A percentile compares a stretch with the other conserved stretches of the same genome.
Conservation (phyloP, 2,113 vertebrate species). For the Vulpes ferrilata region DNA sequence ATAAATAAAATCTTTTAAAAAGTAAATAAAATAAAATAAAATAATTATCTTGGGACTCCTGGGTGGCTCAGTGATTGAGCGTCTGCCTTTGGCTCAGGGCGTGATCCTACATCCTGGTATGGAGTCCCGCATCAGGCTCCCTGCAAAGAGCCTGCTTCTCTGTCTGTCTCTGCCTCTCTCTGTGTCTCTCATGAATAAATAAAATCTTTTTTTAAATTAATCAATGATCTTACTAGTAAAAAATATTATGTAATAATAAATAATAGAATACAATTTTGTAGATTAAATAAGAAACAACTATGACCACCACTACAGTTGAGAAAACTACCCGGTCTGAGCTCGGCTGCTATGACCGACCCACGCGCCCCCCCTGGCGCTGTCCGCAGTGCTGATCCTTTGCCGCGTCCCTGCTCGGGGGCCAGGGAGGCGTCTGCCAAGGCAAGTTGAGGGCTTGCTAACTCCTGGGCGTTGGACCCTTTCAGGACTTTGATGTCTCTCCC, state of each 20-base stretch:
- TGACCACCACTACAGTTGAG: neutral
- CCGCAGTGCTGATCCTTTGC: slow-evolving; percentile 64
- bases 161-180: too few relatives aligned
- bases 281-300: neutral
- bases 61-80: too few relatives aligned
- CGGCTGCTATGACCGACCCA: too few relatives aligned
- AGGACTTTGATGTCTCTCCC: neutral
- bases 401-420: fast-evolving
- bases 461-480: fast-evolving
- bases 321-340: neutral
- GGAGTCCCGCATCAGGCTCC: too few relatives aligned
- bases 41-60: too few relatives aligned
- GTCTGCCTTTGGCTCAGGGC: too few relatives aligned
- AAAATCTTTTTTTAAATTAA: too few relatives aligned
- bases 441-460: fast-evolving
- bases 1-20: too few relatives aligned
- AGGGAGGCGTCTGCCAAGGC: fast-evolving
- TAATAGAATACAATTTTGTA: neutral
- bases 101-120: too few relatives aligned
- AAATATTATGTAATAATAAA: neutral
- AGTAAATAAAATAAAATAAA: too few relatives aligned
- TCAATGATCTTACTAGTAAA: neutral
- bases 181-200: too few relatives aligned
- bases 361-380: neutral
- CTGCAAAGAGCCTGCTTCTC: too few relatives aligned